Evolutionary conservation across 1,140 invertebrate genomes (phyloP).

Genomic region (Teleogryllus occipitalis): DNA sequence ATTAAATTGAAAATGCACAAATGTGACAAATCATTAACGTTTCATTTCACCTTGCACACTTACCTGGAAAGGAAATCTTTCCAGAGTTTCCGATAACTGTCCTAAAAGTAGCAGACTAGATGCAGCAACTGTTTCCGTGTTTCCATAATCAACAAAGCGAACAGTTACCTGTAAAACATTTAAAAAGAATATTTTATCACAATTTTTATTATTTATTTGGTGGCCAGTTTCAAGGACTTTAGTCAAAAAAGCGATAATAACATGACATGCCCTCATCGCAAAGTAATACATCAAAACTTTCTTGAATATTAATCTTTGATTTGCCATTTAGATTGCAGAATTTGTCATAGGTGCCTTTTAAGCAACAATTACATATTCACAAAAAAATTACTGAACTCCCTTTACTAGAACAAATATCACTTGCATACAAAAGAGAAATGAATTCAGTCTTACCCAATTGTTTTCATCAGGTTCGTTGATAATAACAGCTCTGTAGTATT

Average conservation of each 20-base stretch:
- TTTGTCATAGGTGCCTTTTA: not conserved
- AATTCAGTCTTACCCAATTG: constrained; percentile 7
- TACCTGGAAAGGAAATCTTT: constrained; percentile 35
- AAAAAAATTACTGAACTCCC: not conserved
- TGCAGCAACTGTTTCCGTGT: constrained; percentile 30
- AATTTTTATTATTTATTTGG: not conserved
- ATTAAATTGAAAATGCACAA: no score
- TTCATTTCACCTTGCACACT: constrained; percentile 6
- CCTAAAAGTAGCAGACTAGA: constrained; percentile 34
- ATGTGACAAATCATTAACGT: no score
- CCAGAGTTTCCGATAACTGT: constrained; percentile 32
- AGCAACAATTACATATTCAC: not conserved
- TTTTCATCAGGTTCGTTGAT: constrained; percentile 15
- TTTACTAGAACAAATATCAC: not conserved
- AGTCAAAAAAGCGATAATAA: not conserved
- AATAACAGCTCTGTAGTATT: constrained; percentile 32
- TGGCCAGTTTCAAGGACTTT: not conserved
- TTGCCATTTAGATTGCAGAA: no score
- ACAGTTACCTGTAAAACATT: constrained; percentile 28
- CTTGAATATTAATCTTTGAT: not conserved
- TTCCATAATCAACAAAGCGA: constrained; percentile 40
- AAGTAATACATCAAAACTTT: not conserved
- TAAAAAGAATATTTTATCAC: not conserved
- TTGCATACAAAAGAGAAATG: not conserved
- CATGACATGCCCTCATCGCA: not conserved